These are phyloP conservation scores for Melanostoma mellinum DNA, from an alignment of 2,888 invertebrate genomes.

Conservation along the genomic window DNA sequence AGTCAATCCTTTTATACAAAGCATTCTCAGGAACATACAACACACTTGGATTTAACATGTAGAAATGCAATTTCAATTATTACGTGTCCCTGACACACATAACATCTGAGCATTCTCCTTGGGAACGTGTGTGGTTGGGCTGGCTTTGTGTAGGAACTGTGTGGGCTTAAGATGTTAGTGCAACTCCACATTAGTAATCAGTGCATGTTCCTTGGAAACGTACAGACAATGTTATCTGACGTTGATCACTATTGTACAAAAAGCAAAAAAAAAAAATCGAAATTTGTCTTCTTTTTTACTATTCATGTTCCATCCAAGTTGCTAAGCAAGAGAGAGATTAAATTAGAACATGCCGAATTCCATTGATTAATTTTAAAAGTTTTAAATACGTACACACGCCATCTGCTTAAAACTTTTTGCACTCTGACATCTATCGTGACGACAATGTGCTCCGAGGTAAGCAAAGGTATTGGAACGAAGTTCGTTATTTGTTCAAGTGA, in stretches of 20 bases:
- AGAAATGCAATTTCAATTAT: slow-evolving; percentile 47
- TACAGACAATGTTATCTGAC: slow-evolving; percentile 22
- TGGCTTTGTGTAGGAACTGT: neutral
- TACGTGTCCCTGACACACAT: slow-evolving; percentile 43
- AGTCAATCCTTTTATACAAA: slow-evolving; percentile 1
- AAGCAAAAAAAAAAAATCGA: neutral
- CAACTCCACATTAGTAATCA: slow-evolving; percentile 43
- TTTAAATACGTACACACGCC: slow-evolving; percentile 54
- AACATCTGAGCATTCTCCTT: neutral
- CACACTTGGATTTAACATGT: slow-evolving; percentile 18
- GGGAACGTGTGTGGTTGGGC: neutral
- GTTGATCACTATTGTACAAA: slow-evolving; percentile 12
- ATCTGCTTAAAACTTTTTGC: slow-evolving; percentile 32
- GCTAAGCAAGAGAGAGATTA: slow-evolving; percentile 14
- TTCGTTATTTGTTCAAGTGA: slow-evolving; percentile 54
- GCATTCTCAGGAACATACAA: neutral
- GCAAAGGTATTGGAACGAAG: slow-evolving; percentile 19
- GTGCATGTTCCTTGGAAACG: slow-evolving; percentile 26
- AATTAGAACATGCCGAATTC: slow-evolving; percentile 39
- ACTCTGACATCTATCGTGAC: neutral
- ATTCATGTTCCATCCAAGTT: neutral
- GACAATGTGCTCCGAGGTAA: neutral
- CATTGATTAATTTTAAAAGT: slow-evolving; percentile 69
- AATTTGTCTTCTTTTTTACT: neutral
- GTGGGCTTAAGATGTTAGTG: slow-evolving; percentile 11